Evolutionary conservation across 2,113 vertebrate species (phyloP).

Genomic region (Alethe diademata): DNA sequence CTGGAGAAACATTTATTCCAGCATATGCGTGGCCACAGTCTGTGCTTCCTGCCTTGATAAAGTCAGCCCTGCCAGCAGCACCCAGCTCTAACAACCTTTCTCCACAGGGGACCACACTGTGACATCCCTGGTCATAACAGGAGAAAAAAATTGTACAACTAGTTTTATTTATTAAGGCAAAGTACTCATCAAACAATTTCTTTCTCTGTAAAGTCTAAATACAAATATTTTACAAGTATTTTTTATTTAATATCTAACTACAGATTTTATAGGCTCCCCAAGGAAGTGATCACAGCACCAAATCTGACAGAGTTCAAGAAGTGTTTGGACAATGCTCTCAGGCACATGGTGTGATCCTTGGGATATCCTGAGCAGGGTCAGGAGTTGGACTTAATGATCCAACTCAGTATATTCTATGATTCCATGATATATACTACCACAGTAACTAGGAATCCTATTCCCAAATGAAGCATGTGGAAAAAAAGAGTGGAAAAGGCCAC

Average conservation of each 20-base stretch:
- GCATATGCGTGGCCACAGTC: not conserved
- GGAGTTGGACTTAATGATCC: not conserved
- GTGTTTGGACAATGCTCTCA: not conserved
- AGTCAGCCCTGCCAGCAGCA: not conserved
- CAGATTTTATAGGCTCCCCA: not conserved
- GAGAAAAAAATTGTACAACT: not conserved
- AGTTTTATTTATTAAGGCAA: not conserved
- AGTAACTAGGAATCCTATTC: not conserved
- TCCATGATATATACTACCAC: not conserved
- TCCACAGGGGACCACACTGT: not conserved
- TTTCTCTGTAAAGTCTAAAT: not conserved
- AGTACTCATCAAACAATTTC: not conserved
- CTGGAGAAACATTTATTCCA: not conserved
- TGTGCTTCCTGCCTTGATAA: not conserved
- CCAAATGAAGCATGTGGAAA: not conserved
- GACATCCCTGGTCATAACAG: not conserved
- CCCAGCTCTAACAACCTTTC: not conserved
- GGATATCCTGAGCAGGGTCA: too few relatives aligned
- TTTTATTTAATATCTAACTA: too few relatives aligned
- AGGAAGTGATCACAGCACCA: not conserved
- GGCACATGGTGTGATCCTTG: not conserved
- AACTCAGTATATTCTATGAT: not conserved
- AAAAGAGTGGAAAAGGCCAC: not conserved
- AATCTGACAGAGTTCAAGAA: not conserved
- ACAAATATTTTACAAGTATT: not conserved